Evolutionary conservation across 2,797 vertebrate species (phyloP), one percentile per base, ranked within the genome.

Genomic region (Podarcis siculus): DNA sequence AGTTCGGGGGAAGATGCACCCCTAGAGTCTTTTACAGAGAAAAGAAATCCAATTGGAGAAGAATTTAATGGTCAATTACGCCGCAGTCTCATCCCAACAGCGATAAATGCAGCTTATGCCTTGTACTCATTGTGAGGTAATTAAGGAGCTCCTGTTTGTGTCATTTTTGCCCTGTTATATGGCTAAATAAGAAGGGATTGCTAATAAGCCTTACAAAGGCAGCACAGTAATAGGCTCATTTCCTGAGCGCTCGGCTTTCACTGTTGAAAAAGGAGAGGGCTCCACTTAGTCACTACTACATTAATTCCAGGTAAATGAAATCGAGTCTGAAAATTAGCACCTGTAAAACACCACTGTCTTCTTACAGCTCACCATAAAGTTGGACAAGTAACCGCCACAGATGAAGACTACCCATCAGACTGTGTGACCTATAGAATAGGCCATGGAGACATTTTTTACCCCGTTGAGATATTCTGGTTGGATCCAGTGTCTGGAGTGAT

Each of bases 381-480:
- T 87, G 95, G 93, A 83, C 91, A 87, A 92, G 92, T 94, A 84
- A 89, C 58, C 0, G 91, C 94, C 27, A 81, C 88, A 37, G 93
- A 95, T 73, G 79, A 92, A 42, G 93, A 94, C 80, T 35, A 91
- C 35, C 95, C 90, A 55, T 25, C 64, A 79, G 92, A 93, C n/a
- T 94, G 92, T 79, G 77, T 95, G 86, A 94, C 69, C 0, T 95
- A 93, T 69, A 93, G 85, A 85, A 95, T 94, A 82, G 82, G 71
- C 71, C 89, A 15, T 8, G 94, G 93, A 45, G 93, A 92, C 87
- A 15, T 6, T 15, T 55, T 55, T 5, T 89, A 93, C 71, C 6
- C 35, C 27, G 39, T 92, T 27, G 82, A 64, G 42, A 92, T 21
- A 69, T 94, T 95, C 78, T 95, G 92, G 94, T 92, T 95, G 83